Evolutionary conservation across 2,797 vertebrate species (phyloP).

Genomic region (Leucoraja ocellata): DNA sequence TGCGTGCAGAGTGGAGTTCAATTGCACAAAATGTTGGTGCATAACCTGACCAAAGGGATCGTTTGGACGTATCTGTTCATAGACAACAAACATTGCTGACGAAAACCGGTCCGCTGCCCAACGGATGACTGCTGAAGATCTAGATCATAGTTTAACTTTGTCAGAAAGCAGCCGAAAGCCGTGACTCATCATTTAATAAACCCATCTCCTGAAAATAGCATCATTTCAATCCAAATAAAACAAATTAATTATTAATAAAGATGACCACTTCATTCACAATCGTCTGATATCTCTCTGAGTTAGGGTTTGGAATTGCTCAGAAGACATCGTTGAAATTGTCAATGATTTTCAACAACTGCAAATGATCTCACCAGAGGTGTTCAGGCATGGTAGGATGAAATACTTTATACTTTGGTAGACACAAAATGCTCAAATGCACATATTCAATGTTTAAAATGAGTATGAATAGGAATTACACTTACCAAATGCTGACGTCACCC

Average conservation of each 20-base stretch:
- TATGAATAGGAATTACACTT: no score
- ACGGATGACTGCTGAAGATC: slow-evolving; percentile 66
- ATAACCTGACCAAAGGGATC: slow-evolving; percentile 80
- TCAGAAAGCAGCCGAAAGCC: background rate
- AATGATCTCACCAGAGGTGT: background rate
- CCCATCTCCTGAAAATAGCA: background rate
- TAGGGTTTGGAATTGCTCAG: background rate
- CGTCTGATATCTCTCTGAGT: background rate
- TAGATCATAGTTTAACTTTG: slow-evolving; percentile 43
- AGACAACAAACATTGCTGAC: slow-evolving; percentile 68
- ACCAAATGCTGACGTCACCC: no score
- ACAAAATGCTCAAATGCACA: no score
- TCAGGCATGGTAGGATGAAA: no score
- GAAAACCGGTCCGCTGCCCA: slow-evolving; percentile 70
- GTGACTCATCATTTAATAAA: background rate
- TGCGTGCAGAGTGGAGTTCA: slow-evolving; percentile 65
- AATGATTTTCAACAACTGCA: no score
- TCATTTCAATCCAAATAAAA: background rate
- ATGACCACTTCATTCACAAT: background rate
- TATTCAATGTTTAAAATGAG: no score
- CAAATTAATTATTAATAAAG: background rate
- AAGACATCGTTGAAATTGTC: background rate
- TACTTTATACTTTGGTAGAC: no score
- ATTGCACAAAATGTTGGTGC: slow-evolving; percentile 73
- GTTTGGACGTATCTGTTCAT: slow-evolving; percentile 74